These are phyloP conservation scores for Gnatocerus cornutus DNA, from an alignment of 2,888 invertebrate genomes.

Conservation along the genomic window DNA sequence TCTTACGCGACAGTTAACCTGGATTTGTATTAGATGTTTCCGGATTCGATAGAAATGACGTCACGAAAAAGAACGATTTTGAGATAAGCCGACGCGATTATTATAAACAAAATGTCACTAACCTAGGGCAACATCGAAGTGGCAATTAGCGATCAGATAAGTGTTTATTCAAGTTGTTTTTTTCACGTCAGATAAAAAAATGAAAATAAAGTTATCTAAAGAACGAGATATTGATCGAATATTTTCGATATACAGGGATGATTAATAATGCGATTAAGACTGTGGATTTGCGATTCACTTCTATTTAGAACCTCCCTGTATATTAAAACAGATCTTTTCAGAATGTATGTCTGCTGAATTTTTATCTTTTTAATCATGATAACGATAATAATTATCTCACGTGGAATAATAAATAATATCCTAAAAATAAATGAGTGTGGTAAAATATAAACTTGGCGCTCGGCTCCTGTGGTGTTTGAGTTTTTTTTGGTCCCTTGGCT, in stretches of 20 bases:
- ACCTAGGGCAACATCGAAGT: conserved; percentile 1
- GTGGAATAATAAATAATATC: no score
- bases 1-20: conserved; percentile 8
- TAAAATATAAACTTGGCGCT: no score
- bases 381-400: no score
- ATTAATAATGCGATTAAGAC: no score
- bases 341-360: no score
- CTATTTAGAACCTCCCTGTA: no score
- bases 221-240: background rate
- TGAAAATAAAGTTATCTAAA: background rate
- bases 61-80: background rate
- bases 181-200: background rate
- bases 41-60: conserved; percentile 11
- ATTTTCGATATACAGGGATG: no score
- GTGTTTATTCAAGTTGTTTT: background rate
- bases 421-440: no score
- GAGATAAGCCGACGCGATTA: background rate
- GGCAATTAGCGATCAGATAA: background rate
- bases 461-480: no score
- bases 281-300: no score
- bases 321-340: no score
- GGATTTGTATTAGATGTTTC: conserved; percentile 10
- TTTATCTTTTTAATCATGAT: no score
- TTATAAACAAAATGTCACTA: conserved; percentile 2
- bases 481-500: background rate